Evolutionary conservation across 2,113 vertebrate species (phyloP).

Genomic region (Chloebia gouldiae): DNA sequence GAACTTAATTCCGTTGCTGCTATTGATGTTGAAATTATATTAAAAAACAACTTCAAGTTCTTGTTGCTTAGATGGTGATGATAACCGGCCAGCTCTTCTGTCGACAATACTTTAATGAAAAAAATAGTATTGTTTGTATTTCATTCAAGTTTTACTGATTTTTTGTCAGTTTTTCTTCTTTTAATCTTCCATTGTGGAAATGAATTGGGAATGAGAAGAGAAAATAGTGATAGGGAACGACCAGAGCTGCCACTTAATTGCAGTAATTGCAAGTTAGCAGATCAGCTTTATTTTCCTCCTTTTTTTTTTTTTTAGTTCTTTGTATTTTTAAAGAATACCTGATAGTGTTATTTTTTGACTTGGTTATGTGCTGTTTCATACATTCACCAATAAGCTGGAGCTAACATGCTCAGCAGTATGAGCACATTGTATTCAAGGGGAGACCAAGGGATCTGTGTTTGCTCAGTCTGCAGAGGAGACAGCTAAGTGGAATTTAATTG

Average conservation of each 20-base stretch:
- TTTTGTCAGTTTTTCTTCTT: background rate
- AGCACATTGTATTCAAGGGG: background rate
- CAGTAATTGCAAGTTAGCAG: background rate
- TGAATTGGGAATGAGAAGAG: background rate
- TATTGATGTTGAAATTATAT: constrained; percentile 32
- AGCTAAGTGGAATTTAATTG: background rate
- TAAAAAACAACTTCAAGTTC: background rate
- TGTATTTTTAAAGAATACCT: background rate
- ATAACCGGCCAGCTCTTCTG: background rate
- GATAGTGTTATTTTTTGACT: background rate
- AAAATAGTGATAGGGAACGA: background rate
- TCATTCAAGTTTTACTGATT: background rate
- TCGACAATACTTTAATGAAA: background rate
- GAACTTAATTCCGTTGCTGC: constrained; percentile 26
- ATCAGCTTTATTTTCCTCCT: fast-evolving
- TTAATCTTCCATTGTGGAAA: background rate
- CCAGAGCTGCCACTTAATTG: background rate
- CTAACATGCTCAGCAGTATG: background rate
- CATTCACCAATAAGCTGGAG: background rate
- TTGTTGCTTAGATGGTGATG: background rate
- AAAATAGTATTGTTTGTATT: background rate
- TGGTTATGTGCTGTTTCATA: background rate
- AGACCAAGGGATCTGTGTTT: background rate
- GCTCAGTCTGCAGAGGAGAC: background rate
- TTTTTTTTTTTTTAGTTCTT: background rate